phyloP scores from a whole-genome alignment of 2,888 invertebrate genomes.

The Laothoe populi region DNA sequence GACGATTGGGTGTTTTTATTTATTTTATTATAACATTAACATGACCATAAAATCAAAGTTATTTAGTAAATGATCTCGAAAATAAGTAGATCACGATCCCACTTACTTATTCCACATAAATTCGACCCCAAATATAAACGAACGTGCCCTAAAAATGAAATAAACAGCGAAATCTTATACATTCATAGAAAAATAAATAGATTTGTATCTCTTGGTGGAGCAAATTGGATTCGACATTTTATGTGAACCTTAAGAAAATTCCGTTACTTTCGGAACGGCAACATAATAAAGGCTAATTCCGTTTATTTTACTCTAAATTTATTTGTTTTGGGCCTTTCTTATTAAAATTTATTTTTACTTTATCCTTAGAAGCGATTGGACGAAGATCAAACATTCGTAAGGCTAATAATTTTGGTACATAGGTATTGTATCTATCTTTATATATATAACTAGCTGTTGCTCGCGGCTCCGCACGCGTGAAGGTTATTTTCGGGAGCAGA shows the following conservation, averaged over 20 bases:
- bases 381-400: slow-evolving; percentile 40
- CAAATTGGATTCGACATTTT: slow-evolving; percentile 53
- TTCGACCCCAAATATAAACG: slow-evolving; percentile 32
- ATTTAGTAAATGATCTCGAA: background rate
- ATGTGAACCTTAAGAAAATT: slow-evolving; percentile 46
- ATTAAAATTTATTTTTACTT: slow-evolving; percentile 28
- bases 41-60: background rate
- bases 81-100: background rate
- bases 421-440: slow-evolving; percentile 44
- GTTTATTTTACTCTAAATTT: slow-evolving; percentile 34
- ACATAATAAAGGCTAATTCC: slow-evolving; percentile 38
- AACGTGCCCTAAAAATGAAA: slow-evolving; percentile 46
- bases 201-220: slow-evolving; percentile 48
- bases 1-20: too few species aligned
- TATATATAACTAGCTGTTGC: too few species aligned
- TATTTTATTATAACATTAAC: background rate
- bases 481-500: too few species aligned
- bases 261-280: slow-evolving; percentile 38
- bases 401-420: slow-evolving; percentile 40
- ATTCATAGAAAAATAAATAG: slow-evolving; percentile 52
- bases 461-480: too few species aligned
- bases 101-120: slow-evolving; percentile 17
- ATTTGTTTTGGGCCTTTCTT: slow-evolving; percentile 17
- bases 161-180: slow-evolving; percentile 50
- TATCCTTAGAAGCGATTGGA: slow-evolving; percentile 29